phyloP scores from a whole-genome alignment of 2,113 vertebrate genomes.

The Callocephalon fimbriatum region DNA sequence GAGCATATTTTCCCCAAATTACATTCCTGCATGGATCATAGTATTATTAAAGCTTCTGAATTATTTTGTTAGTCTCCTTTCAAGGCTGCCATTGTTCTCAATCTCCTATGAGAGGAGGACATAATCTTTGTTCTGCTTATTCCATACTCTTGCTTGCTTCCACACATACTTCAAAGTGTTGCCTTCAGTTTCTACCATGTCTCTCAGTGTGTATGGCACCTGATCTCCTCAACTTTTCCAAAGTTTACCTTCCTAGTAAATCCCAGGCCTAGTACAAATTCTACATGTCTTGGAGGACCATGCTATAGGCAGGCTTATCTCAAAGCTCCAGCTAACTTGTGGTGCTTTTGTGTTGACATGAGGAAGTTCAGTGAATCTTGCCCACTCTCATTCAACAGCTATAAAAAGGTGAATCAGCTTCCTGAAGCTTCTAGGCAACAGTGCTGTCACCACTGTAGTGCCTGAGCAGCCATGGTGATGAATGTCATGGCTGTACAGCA shows the following conservation, averaged over 20 bases:
- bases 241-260: not conserved
- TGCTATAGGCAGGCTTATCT: not conserved
- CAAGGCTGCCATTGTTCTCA: not conserved
- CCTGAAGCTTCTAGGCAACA: constrained; percentile 25
- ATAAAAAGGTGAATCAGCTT: constrained; percentile 16
- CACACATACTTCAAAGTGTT: not conserved
- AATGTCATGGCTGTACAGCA: not conserved
- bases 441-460: not conserved
- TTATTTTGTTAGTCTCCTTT: not conserved
- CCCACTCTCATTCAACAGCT: not conserved
- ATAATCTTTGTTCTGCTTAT: not conserved
- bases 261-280: not conserved
- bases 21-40: not conserved
- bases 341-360: not conserved
- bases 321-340: not conserved
- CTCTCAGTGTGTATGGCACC: not conserved
- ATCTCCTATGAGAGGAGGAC: not conserved
- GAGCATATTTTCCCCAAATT: not conserved
- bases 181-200: not conserved
- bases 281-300: not conserved
- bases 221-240: not conserved
- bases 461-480: not conserved
- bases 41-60: not conserved
- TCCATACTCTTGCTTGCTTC: not conserved
- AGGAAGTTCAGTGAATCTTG: constrained; percentile 10